Evolutionary conservation across 1,140 invertebrate genomes (phyloP), one percentile per base, ranked within the genome.

Genomic region (Lepidurus arcticus): DNA sequence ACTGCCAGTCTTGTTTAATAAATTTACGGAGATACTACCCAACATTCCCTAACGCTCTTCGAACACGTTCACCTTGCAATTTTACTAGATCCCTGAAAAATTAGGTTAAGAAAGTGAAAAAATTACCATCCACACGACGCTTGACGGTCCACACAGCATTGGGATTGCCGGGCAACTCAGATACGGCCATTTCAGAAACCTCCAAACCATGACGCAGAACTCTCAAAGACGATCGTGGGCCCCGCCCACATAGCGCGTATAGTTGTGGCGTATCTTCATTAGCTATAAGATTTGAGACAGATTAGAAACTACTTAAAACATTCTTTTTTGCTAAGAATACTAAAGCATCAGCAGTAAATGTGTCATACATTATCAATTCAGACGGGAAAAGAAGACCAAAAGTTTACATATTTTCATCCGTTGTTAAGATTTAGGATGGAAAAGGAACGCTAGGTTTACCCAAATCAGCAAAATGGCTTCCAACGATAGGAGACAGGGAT

Each of bases 141-240:
- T 98, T 97, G 1, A 99, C 97, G 44, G 98, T 99, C 98, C 98
- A 99, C 7, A 99, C 98, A 83, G 97, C 97, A 88, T 98, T 99
- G 10, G 98, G 98, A 85, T 97, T 99, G 85, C 97, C 97, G 13
- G 98, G 98, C 80, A 99, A 86, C 86, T 99, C 98, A 74, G 97
- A 99, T 5, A 99, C 97, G 82, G 98, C 98, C 98, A 99, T 99
- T 87, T 99, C 98, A 0, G 96, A 96, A 1, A 92, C 97, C 89
- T 99, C 98, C 13, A 99, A 87, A 82, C 98, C 98, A 86, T 99
- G 98, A 73, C 98, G 89, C 4, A 99, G 86, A 1, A 99, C 95
- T 83, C 97, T 86, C 4, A 99, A 82, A 1, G 96, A 93, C 0
- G 97, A 99, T 77, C 97, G 88, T 1, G 98, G 93, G 3, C 98